Evolutionary conservation across 2,888 invertebrate species (phyloP).

Genomic region (Protophormia terraenovae): DNA sequence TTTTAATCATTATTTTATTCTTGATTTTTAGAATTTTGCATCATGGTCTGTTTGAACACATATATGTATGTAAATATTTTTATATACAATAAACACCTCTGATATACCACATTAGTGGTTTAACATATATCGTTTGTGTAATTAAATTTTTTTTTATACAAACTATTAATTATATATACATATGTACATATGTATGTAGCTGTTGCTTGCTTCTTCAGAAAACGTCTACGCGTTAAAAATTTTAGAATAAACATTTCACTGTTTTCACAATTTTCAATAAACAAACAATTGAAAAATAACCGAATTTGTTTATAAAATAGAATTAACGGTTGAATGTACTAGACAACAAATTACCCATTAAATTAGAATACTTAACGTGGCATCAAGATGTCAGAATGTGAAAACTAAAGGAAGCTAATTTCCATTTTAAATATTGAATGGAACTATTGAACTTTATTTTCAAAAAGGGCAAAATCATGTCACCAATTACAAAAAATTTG

Average conservation of each 20-base stretch:
- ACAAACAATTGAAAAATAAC: conserved; percentile 1
- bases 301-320: conserved; percentile 32
- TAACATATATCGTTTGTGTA: not conserved
- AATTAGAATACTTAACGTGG: not conserved
- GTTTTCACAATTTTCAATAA: conserved; percentile 17
- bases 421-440: not conserved
- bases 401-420: not conserved
- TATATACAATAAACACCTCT: not conserved
- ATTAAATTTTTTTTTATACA: not conserved
- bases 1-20: not conserved
- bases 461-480: no score
- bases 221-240: conserved; percentile 6
- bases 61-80: not conserved
- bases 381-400: conserved; percentile 1
- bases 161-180: no score
- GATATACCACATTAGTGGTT: not conserved
- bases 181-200: not conserved
- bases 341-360: conserved; percentile 3
- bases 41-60: not conserved
- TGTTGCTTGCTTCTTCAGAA: not conserved
- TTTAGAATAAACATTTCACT: conserved; percentile 42
- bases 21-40: not conserved
- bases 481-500: no score
- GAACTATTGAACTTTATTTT: no score
- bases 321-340: not conserved